These are phyloP conservation scores for Pogonocichla stellata DNA, from an alignment of 2,113 vertebrate species.

Conservation along the genomic window DNA sequence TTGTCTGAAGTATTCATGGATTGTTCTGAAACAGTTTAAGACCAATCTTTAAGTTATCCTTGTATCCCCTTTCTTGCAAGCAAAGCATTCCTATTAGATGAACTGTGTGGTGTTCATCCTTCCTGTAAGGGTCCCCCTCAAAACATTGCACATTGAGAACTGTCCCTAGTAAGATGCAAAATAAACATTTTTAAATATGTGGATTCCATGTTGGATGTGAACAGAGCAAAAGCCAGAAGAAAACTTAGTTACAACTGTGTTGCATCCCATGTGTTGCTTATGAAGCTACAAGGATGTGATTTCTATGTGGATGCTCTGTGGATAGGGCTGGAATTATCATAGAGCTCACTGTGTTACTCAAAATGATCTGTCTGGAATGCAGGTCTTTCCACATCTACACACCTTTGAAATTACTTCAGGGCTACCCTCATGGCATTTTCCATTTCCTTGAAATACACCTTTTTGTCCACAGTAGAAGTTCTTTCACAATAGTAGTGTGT, in stretches of 20 bases:
- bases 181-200: background rate
- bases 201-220: background rate
- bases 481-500: background rate
- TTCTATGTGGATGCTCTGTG: fast-evolving
- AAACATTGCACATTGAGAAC: background rate
- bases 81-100: background rate
- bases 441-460: background rate
- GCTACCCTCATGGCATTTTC: background rate
- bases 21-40: background rate
- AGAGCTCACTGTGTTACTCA: too few species aligned
- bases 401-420: background rate
- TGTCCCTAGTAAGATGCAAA: background rate
- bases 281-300: background rate
- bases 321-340: background rate
- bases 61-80: background rate
- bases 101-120: background rate
- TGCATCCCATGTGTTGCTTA: background rate
- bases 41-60: background rate
- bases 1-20: background rate
- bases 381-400: background rate
- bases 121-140: background rate
- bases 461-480: background rate
- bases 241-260: background rate
- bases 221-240: background rate
- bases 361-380: background rate